Base-by-base conservation (phyloP, 2,113 vertebrate genomes). In the Himantopus leucocephalus region DNA sequence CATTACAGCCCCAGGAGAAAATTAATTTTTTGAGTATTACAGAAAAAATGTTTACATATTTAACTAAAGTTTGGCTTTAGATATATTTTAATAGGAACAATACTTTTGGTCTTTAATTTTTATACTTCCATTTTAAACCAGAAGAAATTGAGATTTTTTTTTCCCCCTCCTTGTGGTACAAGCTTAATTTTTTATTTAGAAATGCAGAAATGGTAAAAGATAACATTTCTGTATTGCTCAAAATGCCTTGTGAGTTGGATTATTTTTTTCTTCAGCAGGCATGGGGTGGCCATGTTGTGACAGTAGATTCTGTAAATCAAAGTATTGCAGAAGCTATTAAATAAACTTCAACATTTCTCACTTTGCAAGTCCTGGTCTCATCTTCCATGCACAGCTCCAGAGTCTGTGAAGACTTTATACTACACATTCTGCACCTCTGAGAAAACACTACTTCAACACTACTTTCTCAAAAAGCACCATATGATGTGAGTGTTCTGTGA, bases 11-110 rank as follows among this genome's bases (percentile, higher is more conserved):
- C 19, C 14, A 37, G 10, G 5, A 59, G 10, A 79, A 81, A 78
- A 66, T 67, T 39, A 35, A 1, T 0, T 2, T 5, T 5, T 13
- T 56, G 4, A 56, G 4, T 39, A 20, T n/a, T 73, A 72, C 3
- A 52, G 8, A 41, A 55, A 68, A 88, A 39, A 35, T 5, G 1
- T 43, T 56, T 78, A 32, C 6, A 7, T 53, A 35, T 50, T 35
- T 72, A 39, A 63, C 16, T 35, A 4, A 62, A 62, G 5, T 58
- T 75, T 17, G 45, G 1, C 5, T 66, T 71, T 74, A 52, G 8
- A 19, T 37, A 34, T 53, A 27, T 62, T 85, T 59, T n/a, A 62
- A 9, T 34, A 53, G 45, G 27, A 77, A 92, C 77, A 64, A 55
- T 26, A n/a, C 2, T 27, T 14, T 24, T 59, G 2, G 9, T 79